Evolutionary conservation across 2,797 vertebrate species (phyloP).

Genomic region (Petrocephalus schoutedeni): DNA sequence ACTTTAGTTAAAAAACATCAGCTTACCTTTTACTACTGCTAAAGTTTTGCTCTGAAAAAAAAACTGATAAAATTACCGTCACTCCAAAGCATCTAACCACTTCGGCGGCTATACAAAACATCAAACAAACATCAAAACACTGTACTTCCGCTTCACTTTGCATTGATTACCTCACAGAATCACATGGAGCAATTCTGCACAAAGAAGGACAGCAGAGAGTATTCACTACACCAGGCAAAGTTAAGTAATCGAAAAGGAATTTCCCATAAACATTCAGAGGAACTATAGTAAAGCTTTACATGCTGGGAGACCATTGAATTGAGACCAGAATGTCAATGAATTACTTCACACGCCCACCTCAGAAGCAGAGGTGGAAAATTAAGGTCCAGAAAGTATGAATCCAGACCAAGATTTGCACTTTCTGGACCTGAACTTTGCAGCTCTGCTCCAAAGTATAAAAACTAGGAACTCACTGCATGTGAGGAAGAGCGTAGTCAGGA

Average conservation of each 20-base stretch:
- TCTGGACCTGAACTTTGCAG: too few species aligned
- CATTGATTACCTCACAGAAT: neutral
- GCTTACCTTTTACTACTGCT: neutral
- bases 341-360: neutral
- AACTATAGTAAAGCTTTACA: neutral
- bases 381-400: too few species aligned
- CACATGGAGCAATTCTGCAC: neutral
- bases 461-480: neutral
- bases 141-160: neutral
- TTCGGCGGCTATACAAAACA: too few species aligned
- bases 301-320: too few species aligned
- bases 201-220: neutral
- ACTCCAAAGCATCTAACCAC: too few species aligned
- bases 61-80: neutral
- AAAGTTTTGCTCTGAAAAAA: neutral
- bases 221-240: neutral
- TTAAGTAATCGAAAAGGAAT: too few species aligned
- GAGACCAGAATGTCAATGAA: neutral
- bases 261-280: neutral
- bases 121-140: neutral
- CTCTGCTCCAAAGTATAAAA: neutral
- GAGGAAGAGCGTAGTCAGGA: neutral
- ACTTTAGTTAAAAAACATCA: neutral
- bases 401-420: too few species aligned
- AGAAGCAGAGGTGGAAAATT: neutral